phyloP scores from a whole-genome alignment of 2,113 vertebrate species.

The Garra rufa region DNA sequence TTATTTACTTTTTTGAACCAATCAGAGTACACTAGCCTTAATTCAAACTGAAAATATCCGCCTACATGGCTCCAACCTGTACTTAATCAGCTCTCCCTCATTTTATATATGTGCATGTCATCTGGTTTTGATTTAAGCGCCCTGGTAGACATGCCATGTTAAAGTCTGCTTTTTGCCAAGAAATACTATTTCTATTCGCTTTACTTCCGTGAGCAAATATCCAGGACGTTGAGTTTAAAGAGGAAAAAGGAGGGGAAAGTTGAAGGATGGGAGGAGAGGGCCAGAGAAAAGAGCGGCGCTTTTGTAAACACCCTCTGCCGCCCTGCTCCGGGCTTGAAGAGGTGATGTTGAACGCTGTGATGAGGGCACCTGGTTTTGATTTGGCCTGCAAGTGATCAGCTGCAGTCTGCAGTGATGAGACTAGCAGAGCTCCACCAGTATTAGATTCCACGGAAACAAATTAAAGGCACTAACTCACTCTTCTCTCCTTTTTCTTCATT shows the following conservation, averaged over 20 bases:
- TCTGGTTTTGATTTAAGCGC: constrained; percentile 70
- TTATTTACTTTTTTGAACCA: constrained; percentile 4
- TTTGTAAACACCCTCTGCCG: constrained; percentile 73
- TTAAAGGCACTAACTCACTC: constrained; percentile 61
- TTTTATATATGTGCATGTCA: constrained; percentile 54
- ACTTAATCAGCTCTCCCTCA: constrained; percentile 59
- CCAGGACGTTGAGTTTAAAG: constrained; percentile 56
- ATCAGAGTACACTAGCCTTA: constrained; percentile 30
- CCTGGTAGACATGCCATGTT: constrained; percentile 57
- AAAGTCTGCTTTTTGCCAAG: constrained; percentile 62
- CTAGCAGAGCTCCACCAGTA: constrained; percentile 67
- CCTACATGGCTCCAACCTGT: constrained; percentile 62
- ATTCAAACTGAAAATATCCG: constrained; percentile 65
- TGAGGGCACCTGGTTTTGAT: constrained; percentile 77
- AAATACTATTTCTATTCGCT: constrained; percentile 68
- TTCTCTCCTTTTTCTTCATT: constrained; percentile 40
- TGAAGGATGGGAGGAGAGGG: constrained; percentile 18
- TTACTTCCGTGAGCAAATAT: constrained; percentile 72
- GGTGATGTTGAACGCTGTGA: constrained; percentile 67
- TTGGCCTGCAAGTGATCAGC: constrained; percentile 72
- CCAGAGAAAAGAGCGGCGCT: constrained; percentile 55
- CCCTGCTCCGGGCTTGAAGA: constrained; percentile 62
- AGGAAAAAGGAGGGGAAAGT: constrained; percentile 36
- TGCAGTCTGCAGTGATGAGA: constrained; percentile 60
- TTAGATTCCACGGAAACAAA: constrained; percentile 75